Conservation (phyloP, 2,113 vertebrate genomes). For the Poecilia latipinna region DNA sequence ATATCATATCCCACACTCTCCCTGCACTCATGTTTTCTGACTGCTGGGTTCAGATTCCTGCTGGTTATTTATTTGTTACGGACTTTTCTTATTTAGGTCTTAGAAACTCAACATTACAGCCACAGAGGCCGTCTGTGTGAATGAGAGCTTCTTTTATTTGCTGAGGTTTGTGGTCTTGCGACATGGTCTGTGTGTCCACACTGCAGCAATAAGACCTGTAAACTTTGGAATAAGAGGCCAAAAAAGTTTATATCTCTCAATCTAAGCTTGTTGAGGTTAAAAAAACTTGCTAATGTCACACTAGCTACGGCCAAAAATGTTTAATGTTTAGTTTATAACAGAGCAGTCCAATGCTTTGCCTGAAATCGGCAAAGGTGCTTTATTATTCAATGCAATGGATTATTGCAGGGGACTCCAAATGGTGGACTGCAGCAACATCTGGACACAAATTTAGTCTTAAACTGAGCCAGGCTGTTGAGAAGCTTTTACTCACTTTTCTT, state of each 20-base stretch:
- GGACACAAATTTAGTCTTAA: neutral
- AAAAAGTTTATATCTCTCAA: neutral
- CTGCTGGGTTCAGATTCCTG: constrained; percentile 35
- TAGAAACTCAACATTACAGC: constrained; percentile 66
- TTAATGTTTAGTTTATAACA: neutral
- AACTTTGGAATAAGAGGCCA: neutral
- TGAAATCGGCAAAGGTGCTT: constrained; percentile 20
- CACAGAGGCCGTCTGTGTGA: constrained; percentile 36
- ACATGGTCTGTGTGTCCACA: constrained; percentile 26
- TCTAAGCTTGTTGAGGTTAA: neutral
- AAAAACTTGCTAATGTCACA: constrained; percentile 1
- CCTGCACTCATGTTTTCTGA: constrained; percentile 22
- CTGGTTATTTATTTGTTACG: constrained; percentile 72
- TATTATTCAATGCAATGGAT: neutral
- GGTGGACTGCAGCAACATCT: neutral
- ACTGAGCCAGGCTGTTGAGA: neutral
- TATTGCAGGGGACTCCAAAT: neutral
- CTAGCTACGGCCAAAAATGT: neutral
- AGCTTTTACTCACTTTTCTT: neutral
- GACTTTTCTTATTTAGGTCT: constrained; percentile 66
- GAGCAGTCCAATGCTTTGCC: constrained; percentile 27
- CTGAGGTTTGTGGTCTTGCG: constrained; percentile 68
- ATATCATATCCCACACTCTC: constrained; percentile 18
- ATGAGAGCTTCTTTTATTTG: constrained; percentile 33
- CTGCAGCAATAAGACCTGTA: constrained; percentile 5